phyloP scores from a whole-genome alignment of 2,113 vertebrate species.

The Hyaena hyaena region DNA sequence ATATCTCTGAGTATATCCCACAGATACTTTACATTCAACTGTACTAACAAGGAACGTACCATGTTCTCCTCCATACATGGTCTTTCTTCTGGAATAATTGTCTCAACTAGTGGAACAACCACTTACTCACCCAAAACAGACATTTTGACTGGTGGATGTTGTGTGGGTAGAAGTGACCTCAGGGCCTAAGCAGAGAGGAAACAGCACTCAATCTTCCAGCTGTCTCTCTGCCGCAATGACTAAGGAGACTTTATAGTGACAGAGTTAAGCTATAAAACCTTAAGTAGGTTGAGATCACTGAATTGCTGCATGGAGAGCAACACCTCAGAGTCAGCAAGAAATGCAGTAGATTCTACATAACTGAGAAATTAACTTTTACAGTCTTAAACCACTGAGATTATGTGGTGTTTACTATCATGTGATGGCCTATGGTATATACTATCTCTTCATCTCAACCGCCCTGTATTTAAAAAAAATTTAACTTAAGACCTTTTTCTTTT shows the following conservation, averaged over 20 bases:
- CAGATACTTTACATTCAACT: not conserved
- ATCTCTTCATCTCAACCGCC: not conserved
- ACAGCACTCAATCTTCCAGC: not conserved
- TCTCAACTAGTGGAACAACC: not conserved
- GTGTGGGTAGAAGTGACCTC: not conserved
- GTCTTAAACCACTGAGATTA: not conserved
- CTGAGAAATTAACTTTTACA: not conserved
- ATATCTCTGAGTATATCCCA: not conserved
- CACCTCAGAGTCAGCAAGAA: not conserved
- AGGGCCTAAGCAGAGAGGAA: not conserved
- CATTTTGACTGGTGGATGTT: not conserved
- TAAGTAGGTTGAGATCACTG: not conserved
- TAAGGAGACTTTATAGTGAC: not conserved
- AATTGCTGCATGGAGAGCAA: not conserved
- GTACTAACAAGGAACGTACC: not conserved
- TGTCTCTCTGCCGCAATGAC: not conserved
- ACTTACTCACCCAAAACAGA: not conserved
- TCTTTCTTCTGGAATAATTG: not conserved
- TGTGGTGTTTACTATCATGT: not conserved
- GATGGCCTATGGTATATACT: not conserved
- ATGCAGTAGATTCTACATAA: not conserved
- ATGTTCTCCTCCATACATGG: not conserved
- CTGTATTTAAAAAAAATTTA: not conserved
- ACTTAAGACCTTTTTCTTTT: not conserved
- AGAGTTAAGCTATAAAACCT: not conserved